These are phyloP conservation scores for Clanis bilineata DNA, from an alignment of 2,888 invertebrate genomes.

Conservation along the genomic window DNA sequence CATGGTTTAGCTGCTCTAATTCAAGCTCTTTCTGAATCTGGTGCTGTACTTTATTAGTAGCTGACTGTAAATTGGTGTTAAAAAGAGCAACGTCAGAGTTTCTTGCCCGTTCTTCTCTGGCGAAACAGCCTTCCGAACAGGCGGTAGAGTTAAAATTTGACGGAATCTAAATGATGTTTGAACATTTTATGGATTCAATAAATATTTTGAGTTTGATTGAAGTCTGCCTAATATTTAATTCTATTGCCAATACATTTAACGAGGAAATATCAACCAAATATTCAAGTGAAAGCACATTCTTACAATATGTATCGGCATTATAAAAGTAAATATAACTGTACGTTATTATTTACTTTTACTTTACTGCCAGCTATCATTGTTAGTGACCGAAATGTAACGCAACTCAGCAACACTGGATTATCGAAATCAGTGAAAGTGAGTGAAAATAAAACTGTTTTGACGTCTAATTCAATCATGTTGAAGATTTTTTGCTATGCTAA, in stretches of 20 bases:
- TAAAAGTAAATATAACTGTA: not conserved
- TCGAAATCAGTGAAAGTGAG: conserved; percentile 10
- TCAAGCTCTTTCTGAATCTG: no score
- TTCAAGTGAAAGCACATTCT: not conserved
- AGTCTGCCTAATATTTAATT: no score
- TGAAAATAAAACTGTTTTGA: not conserved
- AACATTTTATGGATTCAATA: no score
- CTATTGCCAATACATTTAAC: not conserved
- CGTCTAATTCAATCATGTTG: not conserved
- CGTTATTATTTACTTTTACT: not conserved
- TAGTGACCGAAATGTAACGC: conserved; percentile 11
- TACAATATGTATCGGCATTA: not conserved
- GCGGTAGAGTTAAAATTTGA: no score
- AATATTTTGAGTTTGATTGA: no score
- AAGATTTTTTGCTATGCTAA: not conserved
- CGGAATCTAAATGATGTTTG: no score
- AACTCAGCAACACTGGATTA: not conserved
- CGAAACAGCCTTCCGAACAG: no score
- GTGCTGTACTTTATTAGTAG: no score
- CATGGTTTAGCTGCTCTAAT: no score
- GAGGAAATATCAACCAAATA: not conserved
- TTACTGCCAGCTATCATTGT: not conserved
- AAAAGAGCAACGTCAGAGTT: no score
- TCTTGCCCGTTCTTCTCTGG: no score
- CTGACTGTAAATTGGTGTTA: no score